phyloP scores from a whole-genome alignment of 2,797 vertebrate species.

The Sebastes umbrosus region DNA sequence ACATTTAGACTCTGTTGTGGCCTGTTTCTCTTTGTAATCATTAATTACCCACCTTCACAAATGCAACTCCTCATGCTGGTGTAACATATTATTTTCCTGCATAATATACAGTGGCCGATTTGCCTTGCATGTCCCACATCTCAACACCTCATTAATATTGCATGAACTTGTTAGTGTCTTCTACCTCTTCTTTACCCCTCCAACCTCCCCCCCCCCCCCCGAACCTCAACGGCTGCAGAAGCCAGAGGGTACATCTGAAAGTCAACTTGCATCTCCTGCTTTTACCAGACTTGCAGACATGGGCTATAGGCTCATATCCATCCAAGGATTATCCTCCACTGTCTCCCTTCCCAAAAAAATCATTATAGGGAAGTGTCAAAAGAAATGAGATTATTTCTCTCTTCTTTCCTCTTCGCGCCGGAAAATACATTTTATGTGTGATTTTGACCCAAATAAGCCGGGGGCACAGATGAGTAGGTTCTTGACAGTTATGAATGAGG shows the following conservation, averaged over 20 bases:
- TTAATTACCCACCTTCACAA: neutral
- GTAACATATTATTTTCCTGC: slow-evolving; percentile 53
- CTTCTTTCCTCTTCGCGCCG: slow-evolving; percentile 38
- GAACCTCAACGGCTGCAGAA: slow-evolving; percentile 25
- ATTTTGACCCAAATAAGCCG: slow-evolving; percentile 84
- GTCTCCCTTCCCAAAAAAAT: slow-evolving; percentile 40
- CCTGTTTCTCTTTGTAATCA: neutral
- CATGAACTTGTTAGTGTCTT: slow-evolving; percentile 69
- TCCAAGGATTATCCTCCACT: slow-evolving; percentile 62
- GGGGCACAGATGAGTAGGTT: slow-evolving; percentile 81
- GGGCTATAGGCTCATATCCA: slow-evolving; percentile 50
- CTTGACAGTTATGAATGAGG: slow-evolving; percentile 89
- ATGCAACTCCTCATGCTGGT: neutral
- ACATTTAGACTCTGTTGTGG: neutral
- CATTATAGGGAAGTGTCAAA: slow-evolving; percentile 65
- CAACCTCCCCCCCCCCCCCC: neutral
- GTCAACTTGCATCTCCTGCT: slow-evolving; percentile 48
- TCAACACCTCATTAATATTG: slow-evolving; percentile 74
- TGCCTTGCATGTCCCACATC: slow-evolving; percentile 66
- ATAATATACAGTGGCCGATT: slow-evolving; percentile 56
- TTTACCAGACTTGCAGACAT: slow-evolving; percentile 39
- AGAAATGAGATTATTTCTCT: slow-evolving; percentile 64
- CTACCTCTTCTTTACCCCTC: slow-evolving; percentile 43
- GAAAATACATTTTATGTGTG: slow-evolving; percentile 75
- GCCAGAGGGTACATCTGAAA: slow-evolving; percentile 54